phyloP scores from a whole-genome alignment of 1,140 invertebrate species.

The Eupristina koningsbergeri region DNA sequence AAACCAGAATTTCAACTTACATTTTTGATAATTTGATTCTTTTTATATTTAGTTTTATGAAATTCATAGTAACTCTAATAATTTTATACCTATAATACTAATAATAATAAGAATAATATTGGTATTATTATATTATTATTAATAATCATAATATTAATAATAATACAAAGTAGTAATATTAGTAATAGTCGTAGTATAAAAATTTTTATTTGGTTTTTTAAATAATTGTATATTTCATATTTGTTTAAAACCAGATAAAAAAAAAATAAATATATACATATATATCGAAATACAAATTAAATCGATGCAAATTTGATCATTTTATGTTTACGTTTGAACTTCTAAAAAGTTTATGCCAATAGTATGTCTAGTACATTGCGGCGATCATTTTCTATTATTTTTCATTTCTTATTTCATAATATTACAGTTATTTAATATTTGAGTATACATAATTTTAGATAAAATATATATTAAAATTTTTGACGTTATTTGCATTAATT shows the following conservation, averaged over 20 bases:
- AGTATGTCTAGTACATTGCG: conserved; percentile 18
- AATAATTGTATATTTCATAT: not conserved
- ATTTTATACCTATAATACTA: not conserved
- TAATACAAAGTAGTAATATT: too few species aligned
- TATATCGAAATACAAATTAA: not conserved
- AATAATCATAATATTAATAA: conserved; percentile 14
- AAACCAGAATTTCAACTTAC: not conserved
- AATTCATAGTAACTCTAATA: not conserved
- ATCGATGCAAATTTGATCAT: not conserved
- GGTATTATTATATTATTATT: not conserved
- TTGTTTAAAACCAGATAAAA: conserved; percentile 1
- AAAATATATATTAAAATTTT: conserved; percentile 17
- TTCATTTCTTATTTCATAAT: conserved; percentile 11
- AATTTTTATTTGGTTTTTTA: conserved; percentile 8
- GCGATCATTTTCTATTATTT: conserved; percentile 27
- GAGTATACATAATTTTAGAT: conserved; percentile 11
- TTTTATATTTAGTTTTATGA: conserved; percentile 4
- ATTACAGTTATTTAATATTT: not conserved
- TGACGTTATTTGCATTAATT: not conserved
- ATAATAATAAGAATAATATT: not conserved
- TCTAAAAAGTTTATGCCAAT: not conserved
- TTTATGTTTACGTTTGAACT: not conserved
- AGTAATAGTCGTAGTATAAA: too few species aligned
- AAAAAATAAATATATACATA: not conserved
- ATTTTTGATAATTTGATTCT: not conserved